Evolutionary conservation across 2,797 vertebrate genomes (phyloP), one percentile per base, ranked within the genome.

Genomic region (Eidolon dupreanum): DNA sequence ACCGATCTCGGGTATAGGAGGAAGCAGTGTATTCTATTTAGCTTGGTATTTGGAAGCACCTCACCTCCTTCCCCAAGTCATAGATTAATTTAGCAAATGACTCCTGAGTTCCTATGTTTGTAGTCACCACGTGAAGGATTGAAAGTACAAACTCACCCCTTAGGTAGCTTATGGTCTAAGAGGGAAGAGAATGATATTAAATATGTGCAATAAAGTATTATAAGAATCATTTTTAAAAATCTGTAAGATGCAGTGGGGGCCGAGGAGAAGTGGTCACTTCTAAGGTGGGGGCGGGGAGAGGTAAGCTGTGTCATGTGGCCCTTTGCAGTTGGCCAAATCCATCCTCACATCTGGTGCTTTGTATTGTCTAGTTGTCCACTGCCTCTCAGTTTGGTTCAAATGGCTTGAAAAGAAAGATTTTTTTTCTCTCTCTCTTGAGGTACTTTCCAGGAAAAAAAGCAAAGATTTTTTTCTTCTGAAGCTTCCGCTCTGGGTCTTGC

Each of bases 381-480:
- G 22, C 26, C 59, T 88, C 59, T 71, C 53, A 19, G 6, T 51
- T 68, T 61, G 36, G 17, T 33, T 92, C 74, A 74, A 49, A 75
- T 65, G 28, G 16, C 24, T 55, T 73, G 28, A 70, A 46, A 93
- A 65, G 24, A 66, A 92, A 71, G 7, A 6, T 4, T 7, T 28
- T n/a, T 28, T 59, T 9, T 43, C 43, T 41, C 38, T 41, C 17
- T 51, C 17, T 74, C 8, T 84, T 53, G 24, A 86, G 68, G 15
- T 66, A n/a, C n/a, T 95, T 93, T 92, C 59, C 49, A 92, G 84
- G 70, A 31, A 84, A 26, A 92, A 93, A 77, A 46, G 33, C 36
- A 70, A 78, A 49, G n/a, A 33, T 28, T 88, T 85, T 90, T 77
- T 51, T 92, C 17, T 11, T 83, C 68, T 86, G 41, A 65, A 88